Evolutionary conservation across 2,113 vertebrate genomes (phyloP), one percentile per base, ranked within the genome.

Genomic region (Chlamydotis undulata): DNA sequence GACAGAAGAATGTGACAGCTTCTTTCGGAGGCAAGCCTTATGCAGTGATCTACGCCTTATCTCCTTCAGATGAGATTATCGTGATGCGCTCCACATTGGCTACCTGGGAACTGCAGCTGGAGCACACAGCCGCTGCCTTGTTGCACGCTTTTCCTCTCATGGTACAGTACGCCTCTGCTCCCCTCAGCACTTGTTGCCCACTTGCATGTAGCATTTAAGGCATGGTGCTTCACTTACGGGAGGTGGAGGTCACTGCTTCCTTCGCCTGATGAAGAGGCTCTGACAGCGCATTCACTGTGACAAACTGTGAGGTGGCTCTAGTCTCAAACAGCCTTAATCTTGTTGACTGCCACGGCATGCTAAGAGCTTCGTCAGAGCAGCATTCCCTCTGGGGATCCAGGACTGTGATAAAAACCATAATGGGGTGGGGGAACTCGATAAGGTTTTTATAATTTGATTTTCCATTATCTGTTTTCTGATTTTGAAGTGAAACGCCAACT

Each of bases 111-210:
- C 1, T 14, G 69, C 64, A 67, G 86, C 83, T 28, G 65, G 73
- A 55, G 35, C 50, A 11, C 17, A 4, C 21, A 3, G 49, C 61
- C 1, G 0, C 50, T 79, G 90, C 50, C 23, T n/a, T 22, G 10
- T 0, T 14, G 41, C 1, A 0, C 4, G 29, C 56, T 59, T 18
- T 39, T 29, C n/a, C 45, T 60, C 70, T 64, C 0, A 0, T 4
- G 4, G 65, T 3, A 5, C 37, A 4, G 26, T 2, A 25, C 1
- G 1, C 7, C 43, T 29, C 69, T 10, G 75, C 71, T 74, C 71
- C 37, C 85, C 41, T 37, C 3, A 1, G 28, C 61, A 10, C 74
- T 35, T 26, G 35, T 33, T 90, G 85, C 53, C 74, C 29, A 1
- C 29, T 50, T 21, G 35, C 61, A 43, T 19, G 41, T 4, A 14